Percentiles rank a stretch among this genome's conserved stretches.
Evolutionary conservation across 2,888 invertebrate species (phyloP).

Genomic region (Drosophila melanosoma): DNA sequence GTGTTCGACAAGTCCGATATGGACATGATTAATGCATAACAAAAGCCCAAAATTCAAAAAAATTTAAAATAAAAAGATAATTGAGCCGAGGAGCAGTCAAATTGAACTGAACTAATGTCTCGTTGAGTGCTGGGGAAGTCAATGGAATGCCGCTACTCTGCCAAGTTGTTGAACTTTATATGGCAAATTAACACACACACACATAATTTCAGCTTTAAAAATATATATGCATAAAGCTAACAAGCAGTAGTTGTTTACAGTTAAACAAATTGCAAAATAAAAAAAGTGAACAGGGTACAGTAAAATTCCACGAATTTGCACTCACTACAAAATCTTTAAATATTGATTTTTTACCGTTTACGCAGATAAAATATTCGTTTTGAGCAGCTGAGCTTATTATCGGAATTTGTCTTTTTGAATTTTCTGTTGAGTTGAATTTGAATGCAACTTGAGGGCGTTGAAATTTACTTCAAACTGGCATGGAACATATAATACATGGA

Average conservation of each 20-base stretch:
- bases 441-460: neutral
- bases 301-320: slow-evolving; percentile 28
- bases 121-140: slow-evolving; percentile 47
- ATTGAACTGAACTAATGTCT: slow-evolving; percentile 41
- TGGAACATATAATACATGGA: neutral
- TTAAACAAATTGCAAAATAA: slow-evolving; percentile 23
- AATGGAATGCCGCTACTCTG: slow-evolving; percentile 17
- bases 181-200: slow-evolving; percentile 40
- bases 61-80: slow-evolving; percentile 20
- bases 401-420: neutral
- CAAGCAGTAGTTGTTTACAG: slow-evolving; percentile 48
- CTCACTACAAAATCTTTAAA: slow-evolving; percentile 19
- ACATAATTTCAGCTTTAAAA: slow-evolving; percentile 27
- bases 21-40: slow-evolving; percentile 50
- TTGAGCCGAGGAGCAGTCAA: slow-evolving; percentile 33
- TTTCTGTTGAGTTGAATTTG: neutral
- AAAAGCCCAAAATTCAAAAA: slow-evolving; percentile 3
- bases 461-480: neutral
- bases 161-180: slow-evolving; percentile 57
- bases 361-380: slow-evolving; percentile 26
- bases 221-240: slow-evolving; percentile 14
- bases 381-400: slow-evolving; percentile 1
- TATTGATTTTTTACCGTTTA: slow-evolving; percentile 19
- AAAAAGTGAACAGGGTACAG: slow-evolving; percentile 14
- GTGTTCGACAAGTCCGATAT: slow-evolving; percentile 26